A percentile compares a stretch with the other conserved stretches of the same genome.
phyloP scores from a whole-genome alignment of 2,888 invertebrate species.

The Drosophila kambysellisi region DNA sequence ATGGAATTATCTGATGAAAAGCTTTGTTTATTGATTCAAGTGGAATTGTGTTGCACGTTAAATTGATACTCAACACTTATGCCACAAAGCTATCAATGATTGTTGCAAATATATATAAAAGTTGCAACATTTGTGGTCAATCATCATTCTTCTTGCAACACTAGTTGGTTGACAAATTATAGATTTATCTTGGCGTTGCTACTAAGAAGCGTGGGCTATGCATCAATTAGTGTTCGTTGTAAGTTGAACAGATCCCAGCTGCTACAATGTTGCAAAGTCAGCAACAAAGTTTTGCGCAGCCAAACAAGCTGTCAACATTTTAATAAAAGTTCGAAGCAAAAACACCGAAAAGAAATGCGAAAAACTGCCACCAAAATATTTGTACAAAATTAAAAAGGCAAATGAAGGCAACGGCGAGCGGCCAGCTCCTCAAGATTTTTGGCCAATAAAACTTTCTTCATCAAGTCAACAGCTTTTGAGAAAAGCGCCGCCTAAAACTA shows the following conservation, averaged over 20 bases:
- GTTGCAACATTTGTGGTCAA: background rate
- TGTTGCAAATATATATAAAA: too few species aligned
- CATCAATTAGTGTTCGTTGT: conserved; percentile 23
- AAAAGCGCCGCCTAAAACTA: conserved; percentile 65
- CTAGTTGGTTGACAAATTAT: background rate
- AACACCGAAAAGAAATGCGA: conserved; percentile 4
- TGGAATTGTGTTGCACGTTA: background rate
- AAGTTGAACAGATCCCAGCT: conserved; percentile 1
- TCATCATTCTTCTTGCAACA: background rate
- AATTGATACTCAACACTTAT: background rate
- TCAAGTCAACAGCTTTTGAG: conserved; percentile 70
- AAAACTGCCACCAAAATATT: conserved; percentile 61
- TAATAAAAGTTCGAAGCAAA: conserved; percentile 48
- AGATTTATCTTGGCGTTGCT: background rate
- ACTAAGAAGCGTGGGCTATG: background rate
- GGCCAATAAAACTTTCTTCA: conserved; percentile 79
- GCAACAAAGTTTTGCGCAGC: conserved; percentile 27
- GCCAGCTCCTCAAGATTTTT: conserved; percentile 14
- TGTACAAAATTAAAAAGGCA: conserved; percentile 68
- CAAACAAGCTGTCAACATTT: conserved; percentile 74
- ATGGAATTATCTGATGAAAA: conserved; percentile 26
- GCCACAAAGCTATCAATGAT: background rate
- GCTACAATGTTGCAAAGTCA: conserved; percentile 13
- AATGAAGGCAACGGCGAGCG: conserved; percentile 33
- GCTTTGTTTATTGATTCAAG: conserved; percentile 22